Conservation (phyloP, 2,113 vertebrate genomes). For the Entomyzon cyanotis region DNA sequence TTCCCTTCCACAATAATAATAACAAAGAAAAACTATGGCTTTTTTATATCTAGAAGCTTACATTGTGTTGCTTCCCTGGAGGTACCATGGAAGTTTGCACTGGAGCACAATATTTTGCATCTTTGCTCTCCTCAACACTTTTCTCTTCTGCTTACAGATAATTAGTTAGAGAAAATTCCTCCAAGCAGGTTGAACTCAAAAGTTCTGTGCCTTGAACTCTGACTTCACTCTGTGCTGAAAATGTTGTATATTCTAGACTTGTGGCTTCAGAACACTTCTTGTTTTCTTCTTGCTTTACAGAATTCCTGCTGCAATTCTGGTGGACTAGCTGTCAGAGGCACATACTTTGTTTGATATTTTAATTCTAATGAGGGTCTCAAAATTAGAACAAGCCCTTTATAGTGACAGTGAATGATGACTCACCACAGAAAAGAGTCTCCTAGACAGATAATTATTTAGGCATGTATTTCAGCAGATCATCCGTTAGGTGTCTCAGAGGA, state of each 20-base stretch:
- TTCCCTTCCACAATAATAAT: neutral
- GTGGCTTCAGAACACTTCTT: neutral
- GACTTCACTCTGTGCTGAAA: neutral
- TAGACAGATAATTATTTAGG: slow-evolving; percentile 63
- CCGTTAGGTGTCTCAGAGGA: slow-evolving; percentile 56
- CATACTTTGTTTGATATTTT: slow-evolving; percentile 25
- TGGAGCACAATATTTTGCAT: neutral
- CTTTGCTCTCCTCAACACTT: neutral
- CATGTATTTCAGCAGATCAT: slow-evolving; percentile 60
- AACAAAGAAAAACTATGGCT: neutral
- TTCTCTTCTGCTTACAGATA: neutral
- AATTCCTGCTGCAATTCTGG: neutral
- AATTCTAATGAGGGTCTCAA: slow-evolving; percentile 56
- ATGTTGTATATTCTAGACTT: neutral
- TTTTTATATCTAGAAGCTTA: neutral
- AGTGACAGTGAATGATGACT: slow-evolving; percentile 61
- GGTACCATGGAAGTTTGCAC: neutral
- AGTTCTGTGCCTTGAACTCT: neutral
- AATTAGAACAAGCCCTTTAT: slow-evolving; percentile 57
- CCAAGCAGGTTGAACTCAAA: neutral
- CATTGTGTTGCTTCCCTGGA: neutral
- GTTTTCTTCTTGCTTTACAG: slow-evolving; percentile 1
- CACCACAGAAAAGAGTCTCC: slow-evolving; percentile 24
- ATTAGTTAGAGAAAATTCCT: neutral
- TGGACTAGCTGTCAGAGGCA: slow-evolving; percentile 15